These are phyloP conservation scores for Capromys pilorides DNA, from an alignment of 2,797 vertebrate genomes.

Conservation along the genomic window DNA sequence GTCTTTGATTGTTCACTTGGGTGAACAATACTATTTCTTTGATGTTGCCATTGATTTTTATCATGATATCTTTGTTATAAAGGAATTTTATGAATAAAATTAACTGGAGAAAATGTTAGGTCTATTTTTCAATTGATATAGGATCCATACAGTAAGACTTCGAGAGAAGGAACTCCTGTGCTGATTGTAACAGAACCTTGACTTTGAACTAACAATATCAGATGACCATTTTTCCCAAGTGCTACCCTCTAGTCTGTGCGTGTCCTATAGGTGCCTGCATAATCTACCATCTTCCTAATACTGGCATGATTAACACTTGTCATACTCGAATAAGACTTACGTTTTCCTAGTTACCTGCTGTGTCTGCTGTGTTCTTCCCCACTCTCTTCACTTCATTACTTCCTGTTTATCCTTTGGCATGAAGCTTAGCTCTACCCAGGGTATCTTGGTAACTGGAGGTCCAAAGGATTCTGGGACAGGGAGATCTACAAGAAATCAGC, in stretches of 20 bases:
- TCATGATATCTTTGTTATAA: not conserved
- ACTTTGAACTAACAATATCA: not conserved
- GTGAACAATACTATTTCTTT: not conserved
- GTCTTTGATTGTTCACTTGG: not conserved
- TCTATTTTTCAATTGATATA: not conserved
- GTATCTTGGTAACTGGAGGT: not conserved
- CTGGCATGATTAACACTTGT: not conserved
- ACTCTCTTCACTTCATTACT: not conserved
- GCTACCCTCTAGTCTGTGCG: not conserved
- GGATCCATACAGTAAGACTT: not conserved
- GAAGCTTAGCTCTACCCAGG: not conserved
- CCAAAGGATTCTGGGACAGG: not conserved
- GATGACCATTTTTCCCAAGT: not conserved
- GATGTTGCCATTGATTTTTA: not conserved
- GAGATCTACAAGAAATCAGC: not conserved
- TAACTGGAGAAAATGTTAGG: not conserved
- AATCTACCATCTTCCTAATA: not conserved
- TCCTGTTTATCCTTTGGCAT: not conserved
- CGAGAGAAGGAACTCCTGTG: not conserved
- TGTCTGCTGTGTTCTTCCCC: not conserved
- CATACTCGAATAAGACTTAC: not conserved
- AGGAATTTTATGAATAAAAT: slow-evolving; percentile 1
- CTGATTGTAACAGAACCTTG: not conserved
- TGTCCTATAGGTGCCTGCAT: not conserved
- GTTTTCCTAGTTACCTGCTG: not conserved